Evolutionary conservation across 53 echinoderm and acorn worm species (phyloP).

Genomic region (Apostichopus leukothele): DNA sequence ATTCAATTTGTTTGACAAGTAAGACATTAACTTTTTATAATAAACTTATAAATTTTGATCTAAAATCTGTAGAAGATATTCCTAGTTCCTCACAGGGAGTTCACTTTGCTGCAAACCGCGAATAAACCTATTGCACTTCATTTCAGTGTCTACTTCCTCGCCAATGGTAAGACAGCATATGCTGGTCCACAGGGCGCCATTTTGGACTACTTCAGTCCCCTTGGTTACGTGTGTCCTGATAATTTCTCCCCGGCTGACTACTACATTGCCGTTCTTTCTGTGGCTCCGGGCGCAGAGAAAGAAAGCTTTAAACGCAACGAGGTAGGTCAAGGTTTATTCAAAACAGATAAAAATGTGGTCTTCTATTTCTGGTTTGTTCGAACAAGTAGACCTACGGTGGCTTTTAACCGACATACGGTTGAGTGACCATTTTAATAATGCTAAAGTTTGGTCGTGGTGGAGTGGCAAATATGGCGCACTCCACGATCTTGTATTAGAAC

Average conservation of each 20-base stretch:
- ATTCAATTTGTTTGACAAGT: slow-evolving; percentile 63
- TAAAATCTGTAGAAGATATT: too few relatives aligned
- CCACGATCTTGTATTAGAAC: too few relatives aligned
- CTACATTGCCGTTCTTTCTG: slow-evolving; percentile 52
- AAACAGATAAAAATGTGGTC: too few relatives aligned
- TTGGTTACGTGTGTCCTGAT: slow-evolving; percentile 58
- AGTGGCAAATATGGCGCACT: too few relatives aligned
- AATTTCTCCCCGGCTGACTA: slow-evolving; percentile 58
- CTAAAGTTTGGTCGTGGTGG: too few relatives aligned
- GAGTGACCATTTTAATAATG: too few relatives aligned
- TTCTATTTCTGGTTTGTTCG: too few relatives aligned
- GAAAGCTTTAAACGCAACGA: slow-evolving; percentile 18
- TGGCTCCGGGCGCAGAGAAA: slow-evolving; percentile 55
- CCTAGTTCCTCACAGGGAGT: too few relatives aligned
- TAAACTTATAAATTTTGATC: too few relatives aligned
- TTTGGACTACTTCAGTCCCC: slow-evolving; percentile 43
- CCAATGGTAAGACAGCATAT: slow-evolving; percentile 53
- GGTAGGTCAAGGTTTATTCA: background rate
- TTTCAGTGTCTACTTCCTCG: slow-evolving; percentile 51
- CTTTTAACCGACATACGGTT: too few relatives aligned
- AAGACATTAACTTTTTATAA: background rate
- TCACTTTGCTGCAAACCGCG: too few relatives aligned
- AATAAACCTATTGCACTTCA: background rate
- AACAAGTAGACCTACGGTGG: too few relatives aligned
- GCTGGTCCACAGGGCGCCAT: slow-evolving; percentile 49